Percentiles rank a stretch among this genome's conserved stretches.
Evolutionary conservation across 2,888 invertebrate genomes (phyloP).

Genomic region (Pseudoips prasinana): DNA sequence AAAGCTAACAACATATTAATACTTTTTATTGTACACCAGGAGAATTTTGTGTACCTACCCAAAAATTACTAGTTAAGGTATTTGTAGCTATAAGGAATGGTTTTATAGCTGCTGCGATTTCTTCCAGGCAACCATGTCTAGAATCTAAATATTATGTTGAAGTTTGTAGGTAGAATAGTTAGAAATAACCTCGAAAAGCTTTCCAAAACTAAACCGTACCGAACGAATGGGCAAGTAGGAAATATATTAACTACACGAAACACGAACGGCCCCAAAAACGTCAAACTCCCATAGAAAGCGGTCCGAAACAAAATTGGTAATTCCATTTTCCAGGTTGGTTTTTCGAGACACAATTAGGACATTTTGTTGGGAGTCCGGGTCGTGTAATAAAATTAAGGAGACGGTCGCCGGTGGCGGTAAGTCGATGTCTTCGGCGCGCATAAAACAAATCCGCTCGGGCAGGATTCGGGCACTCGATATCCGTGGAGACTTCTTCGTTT

Average conservation of each 20-base stretch:
- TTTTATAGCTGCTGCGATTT: no score
- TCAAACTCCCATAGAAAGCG: slow-evolving; percentile 29
- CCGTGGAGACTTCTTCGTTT: slow-evolving; percentile 40
- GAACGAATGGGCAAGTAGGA: slow-evolving; percentile 6
- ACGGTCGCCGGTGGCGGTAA: slow-evolving; percentile 66
- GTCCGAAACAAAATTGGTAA: slow-evolving; percentile 59
- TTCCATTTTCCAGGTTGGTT: slow-evolving; percentile 62
- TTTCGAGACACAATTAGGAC: slow-evolving; percentile 78
- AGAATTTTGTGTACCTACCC: no score
- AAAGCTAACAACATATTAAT: no score
- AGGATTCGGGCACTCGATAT: slow-evolving; percentile 30
- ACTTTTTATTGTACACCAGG: no score
- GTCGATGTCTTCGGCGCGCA: slow-evolving; percentile 72
- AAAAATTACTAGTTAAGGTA: no score
- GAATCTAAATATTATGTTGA: no score
- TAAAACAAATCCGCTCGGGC: slow-evolving; percentile 75
- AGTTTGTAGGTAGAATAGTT: no score
- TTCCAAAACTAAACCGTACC: no score
- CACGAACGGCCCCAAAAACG: slow-evolving; percentile 23
- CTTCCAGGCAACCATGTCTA: no score
- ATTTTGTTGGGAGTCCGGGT: slow-evolving; percentile 64
- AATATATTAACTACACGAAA: slow-evolving; percentile 15
- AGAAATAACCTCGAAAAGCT: no score
- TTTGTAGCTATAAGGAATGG: no score
- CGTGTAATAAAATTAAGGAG: slow-evolving; percentile 81